Evolutionary conservation across 2,113 vertebrate genomes (phyloP).

Genomic region (Pelecanoides urinatrix): DNA sequence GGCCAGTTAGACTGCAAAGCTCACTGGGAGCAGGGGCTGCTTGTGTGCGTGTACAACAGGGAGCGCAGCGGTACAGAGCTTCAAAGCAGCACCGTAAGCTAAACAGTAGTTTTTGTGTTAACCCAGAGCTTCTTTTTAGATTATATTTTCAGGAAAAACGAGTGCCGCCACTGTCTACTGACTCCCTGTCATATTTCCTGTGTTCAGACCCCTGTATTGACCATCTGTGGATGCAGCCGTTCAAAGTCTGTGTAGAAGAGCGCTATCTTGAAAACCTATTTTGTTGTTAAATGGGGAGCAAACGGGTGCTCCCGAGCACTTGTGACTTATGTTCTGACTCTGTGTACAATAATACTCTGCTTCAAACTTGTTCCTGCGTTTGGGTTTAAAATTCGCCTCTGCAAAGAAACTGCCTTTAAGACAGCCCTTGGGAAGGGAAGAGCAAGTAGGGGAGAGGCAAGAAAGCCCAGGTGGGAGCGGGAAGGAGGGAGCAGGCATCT

Average conservation of each 20-base stretch:
- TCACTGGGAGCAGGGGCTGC: neutral
- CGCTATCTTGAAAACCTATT: neutral
- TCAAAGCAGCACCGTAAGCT: neutral
- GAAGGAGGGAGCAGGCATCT: neutral
- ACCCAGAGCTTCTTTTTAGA: neutral
- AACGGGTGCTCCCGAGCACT: neutral
- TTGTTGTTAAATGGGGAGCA: neutral
- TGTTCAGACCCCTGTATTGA: neutral
- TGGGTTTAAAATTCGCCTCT: neutral
- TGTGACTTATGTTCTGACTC: neutral
- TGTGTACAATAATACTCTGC: neutral
- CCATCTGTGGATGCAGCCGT: rapidly evolving
- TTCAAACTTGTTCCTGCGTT: neutral
- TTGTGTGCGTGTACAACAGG: neutral
- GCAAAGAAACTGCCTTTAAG: neutral
- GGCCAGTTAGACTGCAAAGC: neutral
- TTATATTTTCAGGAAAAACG: neutral
- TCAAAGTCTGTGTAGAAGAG: neutral
- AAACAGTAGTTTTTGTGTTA: neutral
- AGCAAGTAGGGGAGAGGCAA: neutral
- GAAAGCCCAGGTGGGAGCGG: neutral
- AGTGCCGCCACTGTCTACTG: neutral
- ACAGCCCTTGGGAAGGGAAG: neutral
- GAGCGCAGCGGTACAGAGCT: neutral
- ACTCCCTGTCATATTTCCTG: neutral